Conservation (phyloP, 2,113 vertebrate species). For the Sorex araneus region DNA sequence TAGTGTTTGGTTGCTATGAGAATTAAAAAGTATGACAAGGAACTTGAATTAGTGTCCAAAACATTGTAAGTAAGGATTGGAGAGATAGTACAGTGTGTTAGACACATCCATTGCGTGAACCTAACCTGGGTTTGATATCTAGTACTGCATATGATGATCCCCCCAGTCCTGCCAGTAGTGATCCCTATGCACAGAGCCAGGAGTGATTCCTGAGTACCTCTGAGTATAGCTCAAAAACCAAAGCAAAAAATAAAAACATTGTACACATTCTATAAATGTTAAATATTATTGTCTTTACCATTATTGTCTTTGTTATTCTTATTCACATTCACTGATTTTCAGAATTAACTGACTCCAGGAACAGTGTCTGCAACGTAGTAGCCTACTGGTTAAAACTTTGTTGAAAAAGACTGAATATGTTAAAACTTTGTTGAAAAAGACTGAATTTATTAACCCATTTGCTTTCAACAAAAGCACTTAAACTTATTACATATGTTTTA, state of each 20-base stretch:
- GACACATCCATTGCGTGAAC: too few species aligned
- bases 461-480: conserved; percentile 1
- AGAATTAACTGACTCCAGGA: conserved; percentile 5
- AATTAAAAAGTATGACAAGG: conserved; percentile 39
- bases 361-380: background rate
- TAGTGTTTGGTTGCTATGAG: background rate
- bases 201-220: too few species aligned
- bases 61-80: conserved; percentile 1
- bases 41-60: background rate
- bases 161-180: too few species aligned
- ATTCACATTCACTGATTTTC: conserved; percentile 15
- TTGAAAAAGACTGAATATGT: conserved; percentile 34
- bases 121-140: too few species aligned
- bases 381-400: background rate
- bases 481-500: conserved; percentile 18
- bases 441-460: conserved; percentile 29
- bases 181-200: too few species aligned
- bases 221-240: too few species aligned
- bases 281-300: conserved; percentile 7
- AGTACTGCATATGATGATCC: too few species aligned
- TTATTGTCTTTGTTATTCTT: background rate
- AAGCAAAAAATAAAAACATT: too few species aligned
- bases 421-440: conserved; percentile 23
- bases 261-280: background rate
- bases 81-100: too few species aligned